phyloP scores from a whole-genome alignment of 2,888 invertebrate species.

The Drosophila anomelani region DNA sequence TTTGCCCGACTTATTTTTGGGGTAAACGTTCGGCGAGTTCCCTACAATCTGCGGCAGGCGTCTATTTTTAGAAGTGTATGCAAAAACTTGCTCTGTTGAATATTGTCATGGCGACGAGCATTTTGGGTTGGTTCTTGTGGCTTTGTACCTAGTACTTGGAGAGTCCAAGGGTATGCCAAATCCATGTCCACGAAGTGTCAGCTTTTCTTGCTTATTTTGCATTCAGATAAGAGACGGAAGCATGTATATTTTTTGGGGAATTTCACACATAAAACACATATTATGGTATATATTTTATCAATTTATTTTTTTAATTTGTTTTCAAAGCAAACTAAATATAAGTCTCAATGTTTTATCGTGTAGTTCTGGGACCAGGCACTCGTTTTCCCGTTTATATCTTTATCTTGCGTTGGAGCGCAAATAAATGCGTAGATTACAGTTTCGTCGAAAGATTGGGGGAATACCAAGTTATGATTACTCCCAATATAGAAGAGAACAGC shows the following conservation, averaged over 20 bases:
- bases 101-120: conserved; percentile 6
- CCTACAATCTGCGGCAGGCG: not conserved
- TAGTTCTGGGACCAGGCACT: not conserved
- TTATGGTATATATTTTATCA: no score
- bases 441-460: not conserved
- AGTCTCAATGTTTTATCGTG: no score
- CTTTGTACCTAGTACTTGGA: not conserved
- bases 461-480: not conserved
- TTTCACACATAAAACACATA: no score
- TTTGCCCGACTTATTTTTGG: not conserved
- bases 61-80: conserved; percentile 23
- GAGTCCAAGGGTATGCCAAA: not conserved
- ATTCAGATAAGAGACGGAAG: no score
- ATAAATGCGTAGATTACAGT: not conserved
- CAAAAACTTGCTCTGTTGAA: conserved; percentile 9
- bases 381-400: not conserved
- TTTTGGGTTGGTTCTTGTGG: conserved; percentile 1
- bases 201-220: not conserved
- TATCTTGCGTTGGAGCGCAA: not conserved
- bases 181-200: not conserved
- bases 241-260: no score
- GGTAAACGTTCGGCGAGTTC: conserved; percentile 1
- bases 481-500: not conserved
- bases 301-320: no score
- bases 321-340: no score